Evolutionary conservation across 2,888 invertebrate genomes (phyloP).

Genomic region (Stenoptilia bipunctidactyla): DNA sequence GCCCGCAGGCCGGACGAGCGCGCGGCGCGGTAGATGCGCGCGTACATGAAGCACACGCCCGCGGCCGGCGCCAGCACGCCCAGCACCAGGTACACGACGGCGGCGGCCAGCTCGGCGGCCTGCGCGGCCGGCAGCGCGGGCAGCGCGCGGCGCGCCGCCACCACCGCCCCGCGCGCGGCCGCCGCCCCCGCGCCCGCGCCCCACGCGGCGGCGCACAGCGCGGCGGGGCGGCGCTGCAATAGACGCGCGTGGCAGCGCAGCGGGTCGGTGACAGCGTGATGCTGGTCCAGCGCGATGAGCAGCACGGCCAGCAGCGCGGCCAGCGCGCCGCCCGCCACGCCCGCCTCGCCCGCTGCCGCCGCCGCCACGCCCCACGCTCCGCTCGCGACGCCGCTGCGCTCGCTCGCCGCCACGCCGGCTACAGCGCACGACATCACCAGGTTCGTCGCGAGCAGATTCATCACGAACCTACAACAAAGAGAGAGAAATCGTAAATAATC

Average conservation of each 20-base stretch:
- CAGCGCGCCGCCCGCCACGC: constrained; percentile 46
- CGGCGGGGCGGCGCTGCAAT: constrained; percentile 52
- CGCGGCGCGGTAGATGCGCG: constrained; percentile 81
- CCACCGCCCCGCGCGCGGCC: constrained; percentile 40
- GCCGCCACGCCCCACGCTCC: constrained; percentile 74
- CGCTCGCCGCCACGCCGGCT: constrained; percentile 61
- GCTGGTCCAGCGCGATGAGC: constrained; percentile 66
- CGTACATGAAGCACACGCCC: constrained; percentile 80
- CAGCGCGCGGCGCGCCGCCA: constrained; percentile 37
- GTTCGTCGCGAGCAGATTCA: constrained; percentile 67
- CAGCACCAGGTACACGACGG: constrained; percentile 46
- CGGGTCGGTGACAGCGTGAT: constrained; percentile 65
- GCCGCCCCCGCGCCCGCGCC: constrained; percentile 53
- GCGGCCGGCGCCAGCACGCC: constrained; percentile 61
- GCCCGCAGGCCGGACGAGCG: constrained; percentile 74
- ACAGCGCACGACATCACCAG: constrained; percentile 59
- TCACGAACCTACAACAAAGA: constrained; percentile 74
- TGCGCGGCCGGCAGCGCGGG: constrained; percentile 35
- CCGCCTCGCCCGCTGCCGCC: constrained; percentile 66
- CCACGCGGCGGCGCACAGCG: constrained; percentile 68
- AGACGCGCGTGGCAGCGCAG: constrained; percentile 62
- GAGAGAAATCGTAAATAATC: constrained; percentile 19
- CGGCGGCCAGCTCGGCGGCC: constrained; percentile 44
- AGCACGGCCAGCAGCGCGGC: constrained; percentile 49
- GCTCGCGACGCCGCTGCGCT: constrained; percentile 75